A percentile compares a stretch with the other conserved stretches of the same genome.
These are phyloP conservation scores for Rousettus leschenaultii DNA, from an alignment of 2,113 vertebrate species.

Conservation along the genomic window DNA sequence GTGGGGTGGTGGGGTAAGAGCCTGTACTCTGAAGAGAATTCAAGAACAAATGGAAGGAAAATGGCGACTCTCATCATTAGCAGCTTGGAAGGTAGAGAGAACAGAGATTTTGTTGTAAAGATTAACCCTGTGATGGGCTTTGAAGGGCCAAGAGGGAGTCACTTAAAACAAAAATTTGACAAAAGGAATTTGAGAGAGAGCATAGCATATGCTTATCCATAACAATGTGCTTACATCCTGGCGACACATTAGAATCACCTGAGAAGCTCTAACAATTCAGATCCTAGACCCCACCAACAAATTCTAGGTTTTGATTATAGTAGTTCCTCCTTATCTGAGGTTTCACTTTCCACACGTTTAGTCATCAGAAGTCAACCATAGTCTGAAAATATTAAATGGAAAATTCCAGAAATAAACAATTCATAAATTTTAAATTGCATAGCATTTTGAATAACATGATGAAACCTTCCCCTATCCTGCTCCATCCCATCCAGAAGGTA, in stretches of 20 bases:
- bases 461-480: not conserved
- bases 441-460: not conserved
- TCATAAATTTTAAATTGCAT: not conserved
- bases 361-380: not conserved
- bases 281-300: not conserved
- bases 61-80: not conserved
- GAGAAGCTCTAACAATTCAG: not conserved
- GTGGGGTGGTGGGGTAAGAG: not conserved
- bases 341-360: not conserved
- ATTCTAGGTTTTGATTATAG: not conserved
- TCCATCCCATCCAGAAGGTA: not conserved
- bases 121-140: not conserved
- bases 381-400: not conserved
- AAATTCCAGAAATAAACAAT: not conserved
- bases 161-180: not conserved
- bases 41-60: not conserved
- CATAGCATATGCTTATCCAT: rapidly evolving
- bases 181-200: not conserved
- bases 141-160: not conserved
- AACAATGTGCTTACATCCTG: not conserved
- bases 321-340: not conserved
- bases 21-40: rapidly evolving
- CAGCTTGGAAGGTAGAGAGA: not conserved
- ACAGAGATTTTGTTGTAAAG: not conserved
- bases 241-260: not conserved